Base-by-base conservation (phyloP, 2,888 invertebrate species). In the Drosophila kanekoi region DNA sequence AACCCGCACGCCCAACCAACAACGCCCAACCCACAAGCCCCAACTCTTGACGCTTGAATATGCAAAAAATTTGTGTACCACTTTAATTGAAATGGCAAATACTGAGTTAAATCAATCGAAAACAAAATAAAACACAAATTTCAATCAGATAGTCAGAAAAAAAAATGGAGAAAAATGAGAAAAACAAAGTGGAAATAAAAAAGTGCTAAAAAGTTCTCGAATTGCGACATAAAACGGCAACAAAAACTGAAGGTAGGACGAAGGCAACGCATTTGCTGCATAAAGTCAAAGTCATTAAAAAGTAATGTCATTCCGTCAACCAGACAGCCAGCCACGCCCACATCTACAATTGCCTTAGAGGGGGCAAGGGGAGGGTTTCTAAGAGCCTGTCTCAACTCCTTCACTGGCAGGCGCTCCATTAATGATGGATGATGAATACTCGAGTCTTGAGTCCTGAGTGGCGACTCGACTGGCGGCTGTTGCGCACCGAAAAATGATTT, bases 251-350 rank as follows among this genome's bases (percentile, higher is more conserved):
- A 67, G 65, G 81, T 84, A 77, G 79, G 28, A 79, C 20, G 54
- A 61, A 59, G 63, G 66, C 68, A 57, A 64, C 72, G 74, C 81
- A 84, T 73, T 89, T 81, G 81, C 86, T 77, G 77, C 88, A 89
- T 77, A 85, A 85, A 89, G 89, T 89, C 89, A 86, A 89, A 86
- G 86, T 88, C 86, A 86, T 86, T 89, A 89, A 86, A 86, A 79
- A 79, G 89, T 89, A 86, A 86, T 86, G 86, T 79, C 86, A 85
- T 40, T 38, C 67, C 88, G 85, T 89, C 89, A 87, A 78, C 79
- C 28, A 28, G 28, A 73, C 72, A 71, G 45, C 70, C 72, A 57
- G 52, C 72, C 79, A 72, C 53, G 60, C 75, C 61, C 60, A 62
- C 47, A 60, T 54, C 45, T 41, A 18, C 68, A 61, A 67, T 74